Evolutionary conservation across 2,888 invertebrate species (phyloP).

Genomic region (Chironomus tentans): DNA sequence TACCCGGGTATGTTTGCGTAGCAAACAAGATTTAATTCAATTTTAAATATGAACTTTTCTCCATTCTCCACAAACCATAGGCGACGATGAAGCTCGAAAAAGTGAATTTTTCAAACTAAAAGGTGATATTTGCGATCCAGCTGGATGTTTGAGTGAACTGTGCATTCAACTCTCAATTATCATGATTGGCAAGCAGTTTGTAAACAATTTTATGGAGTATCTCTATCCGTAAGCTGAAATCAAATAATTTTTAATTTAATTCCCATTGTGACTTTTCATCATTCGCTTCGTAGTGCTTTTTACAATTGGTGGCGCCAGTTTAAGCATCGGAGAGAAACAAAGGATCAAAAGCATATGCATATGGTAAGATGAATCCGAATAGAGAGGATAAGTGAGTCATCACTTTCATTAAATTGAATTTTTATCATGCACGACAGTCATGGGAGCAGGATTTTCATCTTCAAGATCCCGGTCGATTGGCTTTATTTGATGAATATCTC

Average conservation of each 20-base stretch:
- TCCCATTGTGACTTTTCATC: no score
- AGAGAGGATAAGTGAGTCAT: constrained; percentile 32
- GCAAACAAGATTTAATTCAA: neutral
- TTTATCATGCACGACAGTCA: constrained; percentile 30
- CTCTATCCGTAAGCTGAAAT: constrained; percentile 65
- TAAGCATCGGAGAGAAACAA: constrained; percentile 64
- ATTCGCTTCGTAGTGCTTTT: constrained; percentile 54
- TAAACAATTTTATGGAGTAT: constrained; percentile 81
- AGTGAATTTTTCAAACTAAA: constrained; percentile 70
- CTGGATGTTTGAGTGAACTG: constrained; percentile 55
- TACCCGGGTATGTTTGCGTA: constrained; percentile 40
- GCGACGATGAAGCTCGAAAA: constrained; percentile 63
- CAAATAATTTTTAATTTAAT: no score
- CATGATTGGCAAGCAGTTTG: constrained; percentile 90
- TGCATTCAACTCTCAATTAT: constrained; percentile 88
- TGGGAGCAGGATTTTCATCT: constrained; percentile 96
- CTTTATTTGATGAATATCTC: constrained; percentile 91
- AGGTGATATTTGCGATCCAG: constrained; percentile 34
- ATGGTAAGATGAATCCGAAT: constrained; percentile 40
- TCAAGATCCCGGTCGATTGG: constrained; percentile 78
- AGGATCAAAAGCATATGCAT: constrained; percentile 60
- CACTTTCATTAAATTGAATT: neutral
- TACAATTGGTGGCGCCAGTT: constrained; percentile 85
- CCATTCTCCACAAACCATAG: constrained; percentile 46
- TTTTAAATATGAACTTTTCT: neutral